Evolutionary conservation across 1,140 invertebrate genomes (phyloP), one percentile per base, ranked within the genome.

Genomic region (Tyrophagus putrescentiae): DNA sequence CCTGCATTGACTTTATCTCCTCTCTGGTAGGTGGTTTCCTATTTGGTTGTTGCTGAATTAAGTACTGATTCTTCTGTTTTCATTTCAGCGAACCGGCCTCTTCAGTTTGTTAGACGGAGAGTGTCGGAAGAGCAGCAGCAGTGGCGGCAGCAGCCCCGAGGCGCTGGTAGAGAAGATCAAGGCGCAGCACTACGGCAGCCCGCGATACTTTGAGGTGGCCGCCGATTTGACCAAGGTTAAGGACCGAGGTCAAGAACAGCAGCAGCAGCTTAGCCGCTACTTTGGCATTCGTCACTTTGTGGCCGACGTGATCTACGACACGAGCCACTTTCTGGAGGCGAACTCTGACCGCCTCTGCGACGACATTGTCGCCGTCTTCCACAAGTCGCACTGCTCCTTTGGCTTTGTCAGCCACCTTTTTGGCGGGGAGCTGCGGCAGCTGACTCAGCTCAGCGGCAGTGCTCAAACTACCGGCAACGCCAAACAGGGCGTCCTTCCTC

Each of bases 331-430:
- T 70, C 73, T 94, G 32, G 86, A 90, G 64, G 90, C 87, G 0
- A 96, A 94, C 71, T 82, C 85, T 62, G 90, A 96, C 73, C 59
- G 25, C 27, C 18, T 60, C n/a, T 85, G 87, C 5, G 89, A 94
- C 70, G 89, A 94, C 70, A 73, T 94, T 58, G 84, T 96, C 0
- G 82, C 84, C 1, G 87, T 92, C 0, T 94, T 96, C 72, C 87
- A 93, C 72, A 89, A 90, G 67, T 83, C 89, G 64, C 83, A 80
- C 39, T 95, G 90, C 70, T 90, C 87, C 68, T 95, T 95, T 73
- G 90, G 90, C 9, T 96, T 96, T 72, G 90, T 87, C 0, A 90
- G 87, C 3, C 89, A 94, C 71, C 74, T 96, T 0, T 96, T 95
- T 71, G 87, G 88, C 0, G 85, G 84, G 36, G 90, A 96, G 70